A percentile compares a stretch with the other conserved stretches of the same genome.
Evolutionary conservation across 2,888 invertebrate genomes (phyloP).

Genomic region (Bombylius discolor): DNA sequence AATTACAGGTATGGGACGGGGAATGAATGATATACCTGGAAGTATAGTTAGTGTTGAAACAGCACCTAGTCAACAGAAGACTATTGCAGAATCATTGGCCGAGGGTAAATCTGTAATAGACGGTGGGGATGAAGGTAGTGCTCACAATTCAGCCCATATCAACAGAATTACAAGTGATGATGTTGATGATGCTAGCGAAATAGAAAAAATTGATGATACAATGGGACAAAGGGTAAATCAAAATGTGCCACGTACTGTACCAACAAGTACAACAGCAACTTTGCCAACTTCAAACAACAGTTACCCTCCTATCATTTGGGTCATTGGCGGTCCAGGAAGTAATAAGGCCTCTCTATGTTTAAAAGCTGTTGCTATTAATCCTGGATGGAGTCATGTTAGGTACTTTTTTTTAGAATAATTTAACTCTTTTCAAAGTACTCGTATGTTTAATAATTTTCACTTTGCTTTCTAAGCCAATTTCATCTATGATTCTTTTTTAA

Average conservation of each 20-base stretch:
- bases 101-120: constrained; percentile 16
- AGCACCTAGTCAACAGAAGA: constrained; percentile 40
- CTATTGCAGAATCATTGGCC: constrained; percentile 28
- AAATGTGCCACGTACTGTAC: neutral
- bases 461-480: too few relatives aligned
- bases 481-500: too few relatives aligned
- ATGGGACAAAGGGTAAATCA: constrained; percentile 13
- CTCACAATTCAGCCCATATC: neutral
- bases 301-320: constrained; percentile 42
- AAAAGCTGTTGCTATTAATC: constrained; percentile 52
- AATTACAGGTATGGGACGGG: constrained; percentile 45
- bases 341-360: constrained; percentile 73
- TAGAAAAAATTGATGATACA: constrained; percentile 9
- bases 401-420: constrained; percentile 18
- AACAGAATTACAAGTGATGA: neutral
- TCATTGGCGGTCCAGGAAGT: constrained; percentile 81
- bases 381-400: constrained; percentile 65
- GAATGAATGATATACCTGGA: constrained; percentile 45
- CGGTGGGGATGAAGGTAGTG: constrained; percentile 5
- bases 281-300: constrained; percentile 13
- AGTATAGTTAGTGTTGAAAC: constrained; percentile 49
- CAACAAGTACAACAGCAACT: constrained; percentile 10
- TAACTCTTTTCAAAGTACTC: too few relatives aligned
- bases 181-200: neutral
- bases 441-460: too few relatives aligned